A percentile compares a stretch with the other conserved stretches of the same genome.
Evolutionary conservation across 2,797 vertebrate species (phyloP).

Genomic region (Brotula barbata): DNA sequence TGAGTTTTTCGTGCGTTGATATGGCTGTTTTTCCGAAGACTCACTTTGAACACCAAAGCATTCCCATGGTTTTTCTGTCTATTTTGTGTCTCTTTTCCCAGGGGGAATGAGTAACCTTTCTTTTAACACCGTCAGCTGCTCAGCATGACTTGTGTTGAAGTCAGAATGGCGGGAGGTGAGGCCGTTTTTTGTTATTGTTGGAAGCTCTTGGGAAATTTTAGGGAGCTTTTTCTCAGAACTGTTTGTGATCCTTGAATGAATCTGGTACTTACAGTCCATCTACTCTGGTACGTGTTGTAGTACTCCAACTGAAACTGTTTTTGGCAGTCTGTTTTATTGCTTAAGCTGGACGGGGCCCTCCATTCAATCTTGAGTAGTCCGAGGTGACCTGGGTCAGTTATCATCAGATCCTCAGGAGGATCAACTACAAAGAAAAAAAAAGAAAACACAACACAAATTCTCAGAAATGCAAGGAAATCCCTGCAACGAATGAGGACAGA

Average conservation of each 20-base stretch:
- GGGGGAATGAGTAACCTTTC: too few species aligned
- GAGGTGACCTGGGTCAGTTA: constrained; percentile 71
- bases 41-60: too few species aligned
- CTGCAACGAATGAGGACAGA: too few species aligned
- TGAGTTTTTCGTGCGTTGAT: too few species aligned
- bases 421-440: constrained; percentile 55
- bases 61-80: too few species aligned
- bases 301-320: constrained; percentile 73
- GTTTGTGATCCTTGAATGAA: neutral
- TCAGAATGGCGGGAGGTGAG: too few species aligned
- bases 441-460: too few species aligned
- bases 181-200: neutral
- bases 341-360: constrained; percentile 60
- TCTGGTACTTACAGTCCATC: constrained; percentile 68
- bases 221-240: neutral
- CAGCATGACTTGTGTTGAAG: too few species aligned
- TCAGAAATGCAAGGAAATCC: too few species aligned
- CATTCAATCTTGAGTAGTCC: constrained; percentile 74
- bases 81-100: too few species aligned
- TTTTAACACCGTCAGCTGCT: too few species aligned
- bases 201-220: neutral
- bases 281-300: constrained; percentile 63
- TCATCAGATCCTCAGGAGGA: constrained; percentile 68
- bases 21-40: too few species aligned
- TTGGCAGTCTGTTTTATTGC: constrained; percentile 57